Conservation (phyloP, 2,888 invertebrate genomes). For the Tinea trinotella region DNA sequence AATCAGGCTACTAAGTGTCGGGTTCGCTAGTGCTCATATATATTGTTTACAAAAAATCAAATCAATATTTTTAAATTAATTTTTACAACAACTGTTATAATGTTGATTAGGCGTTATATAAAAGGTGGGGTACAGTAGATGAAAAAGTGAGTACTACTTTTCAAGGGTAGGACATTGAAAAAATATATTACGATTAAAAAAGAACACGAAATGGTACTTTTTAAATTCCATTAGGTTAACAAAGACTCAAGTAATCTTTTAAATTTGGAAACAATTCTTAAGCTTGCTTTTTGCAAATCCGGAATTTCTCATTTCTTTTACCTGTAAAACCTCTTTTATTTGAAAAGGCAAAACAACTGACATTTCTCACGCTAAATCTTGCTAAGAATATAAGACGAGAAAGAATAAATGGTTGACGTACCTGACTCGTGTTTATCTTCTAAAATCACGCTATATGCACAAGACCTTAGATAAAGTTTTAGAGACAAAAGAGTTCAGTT, state of each 20-base stretch:
- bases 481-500: too few relatives aligned
- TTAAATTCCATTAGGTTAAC: neutral
- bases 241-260: conserved; percentile 13
- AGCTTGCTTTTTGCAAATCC: conserved; percentile 3
- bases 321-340: conserved; percentile 16
- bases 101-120: too few relatives aligned
- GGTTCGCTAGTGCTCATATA: too few relatives aligned
- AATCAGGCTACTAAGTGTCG: too few relatives aligned
- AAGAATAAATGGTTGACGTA: conserved; percentile 14
- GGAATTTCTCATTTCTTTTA: conserved; percentile 18
- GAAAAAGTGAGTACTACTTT: too few relatives aligned
- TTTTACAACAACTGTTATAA: too few relatives aligned
- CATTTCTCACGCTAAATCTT: conserved; percentile 16
- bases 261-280: conserved; percentile 8
- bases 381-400: conserved; percentile 16
- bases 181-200: too few relatives aligned
- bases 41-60: too few relatives aligned
- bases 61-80: too few relatives aligned
- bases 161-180: too few relatives aligned
- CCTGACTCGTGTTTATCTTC: conserved; percentile 8
- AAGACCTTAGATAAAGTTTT: too few relatives aligned
- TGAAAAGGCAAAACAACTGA: conserved; percentile 15
- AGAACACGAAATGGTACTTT: neutral
- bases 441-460: conserved; percentile 10
- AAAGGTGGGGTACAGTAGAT: too few relatives aligned